Conservation (phyloP, 1,140 invertebrate species). For the Drosophila nikananu region DNA sequence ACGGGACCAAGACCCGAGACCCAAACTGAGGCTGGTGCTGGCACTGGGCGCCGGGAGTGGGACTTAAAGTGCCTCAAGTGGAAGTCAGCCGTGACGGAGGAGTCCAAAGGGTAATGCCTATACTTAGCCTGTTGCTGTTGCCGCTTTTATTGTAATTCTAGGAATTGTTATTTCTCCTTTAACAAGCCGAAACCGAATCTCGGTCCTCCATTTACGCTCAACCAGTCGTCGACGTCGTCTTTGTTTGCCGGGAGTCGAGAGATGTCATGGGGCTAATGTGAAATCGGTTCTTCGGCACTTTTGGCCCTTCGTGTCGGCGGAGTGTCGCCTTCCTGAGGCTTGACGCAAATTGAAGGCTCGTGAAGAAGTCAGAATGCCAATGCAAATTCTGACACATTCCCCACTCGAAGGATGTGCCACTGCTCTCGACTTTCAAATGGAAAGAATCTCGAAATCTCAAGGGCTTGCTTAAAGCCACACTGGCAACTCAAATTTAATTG, state of each 20-base stretch:
- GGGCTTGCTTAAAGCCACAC: conserved; percentile 19
- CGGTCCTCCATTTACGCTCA: conserved; percentile 40
- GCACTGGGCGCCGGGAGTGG: conserved; percentile 9
- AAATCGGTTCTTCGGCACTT: conserved; percentile 30
- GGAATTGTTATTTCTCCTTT: conserved; percentile 78
- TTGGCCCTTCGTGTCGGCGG: neutral
- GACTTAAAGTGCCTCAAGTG: conserved; percentile 70
- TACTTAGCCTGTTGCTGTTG: conserved; percentile 70
- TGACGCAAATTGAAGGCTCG: conserved; percentile 69
- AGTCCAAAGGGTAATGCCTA: conserved; percentile 70
- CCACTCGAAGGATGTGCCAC: conserved; percentile 1
- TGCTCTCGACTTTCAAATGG: conserved; percentile 38
- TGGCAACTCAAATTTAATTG: conserved; percentile 28
- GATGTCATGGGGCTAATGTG: conserved; percentile 76
- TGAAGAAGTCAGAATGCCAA: conserved; percentile 25
- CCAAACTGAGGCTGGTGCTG: conserved; percentile 29
- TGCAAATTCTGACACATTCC: conserved; percentile 35
- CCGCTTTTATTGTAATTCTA: conserved; percentile 80
- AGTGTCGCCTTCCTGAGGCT: conserved; percentile 53
- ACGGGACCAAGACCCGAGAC: conserved; percentile 27
- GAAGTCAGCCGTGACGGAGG: conserved; percentile 15
- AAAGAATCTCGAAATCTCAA: conserved; percentile 24
- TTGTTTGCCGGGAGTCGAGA: conserved; percentile 42
- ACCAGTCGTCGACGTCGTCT: conserved; percentile 1
- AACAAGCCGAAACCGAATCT: conserved; percentile 76